Evolutionary conservation across 1,140 invertebrate genomes (phyloP).

Genomic region (Apocrypta bakeri): DNA sequence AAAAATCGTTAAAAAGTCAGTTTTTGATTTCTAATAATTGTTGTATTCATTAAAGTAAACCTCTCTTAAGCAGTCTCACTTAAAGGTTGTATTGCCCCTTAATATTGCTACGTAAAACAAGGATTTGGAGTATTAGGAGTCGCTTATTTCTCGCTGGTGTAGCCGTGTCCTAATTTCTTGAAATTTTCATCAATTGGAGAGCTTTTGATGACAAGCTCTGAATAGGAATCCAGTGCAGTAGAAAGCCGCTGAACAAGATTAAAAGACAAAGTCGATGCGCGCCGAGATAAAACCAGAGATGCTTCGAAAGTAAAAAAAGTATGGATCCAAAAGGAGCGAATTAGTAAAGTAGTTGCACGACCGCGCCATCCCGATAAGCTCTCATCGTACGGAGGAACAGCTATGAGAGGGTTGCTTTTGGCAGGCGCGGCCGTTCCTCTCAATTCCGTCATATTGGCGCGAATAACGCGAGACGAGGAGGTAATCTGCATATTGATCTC

Average conservation of each 20-base stretch:
- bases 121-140: too few species aligned
- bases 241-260: background rate
- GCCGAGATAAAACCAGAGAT: background rate
- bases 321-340: conserved; percentile 16
- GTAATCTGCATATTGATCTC: conserved; percentile 68
- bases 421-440: conserved; percentile 57
- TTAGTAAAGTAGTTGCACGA: conserved; percentile 17
- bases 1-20: too few species aligned
- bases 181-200: too few species aligned
- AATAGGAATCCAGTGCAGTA: background rate
- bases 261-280: background rate
- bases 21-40: too few species aligned
- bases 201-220: background rate
- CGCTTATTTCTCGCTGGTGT: too few species aligned
- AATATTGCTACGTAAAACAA: too few species aligned
- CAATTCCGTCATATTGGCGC: conserved; percentile 65
- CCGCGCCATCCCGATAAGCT: background rate
- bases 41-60: too few species aligned
- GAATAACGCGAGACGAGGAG: conserved; percentile 62
- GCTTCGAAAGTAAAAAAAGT: conserved; percentile 8
- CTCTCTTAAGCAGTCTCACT: too few species aligned
- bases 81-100: too few species aligned
- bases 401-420: conserved; percentile 32
- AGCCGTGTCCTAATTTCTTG: too few species aligned
- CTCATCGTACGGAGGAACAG: background rate